Evolutionary conservation across 1,140 invertebrate species (phyloP).

Genomic region (Nebria ingens): DNA sequence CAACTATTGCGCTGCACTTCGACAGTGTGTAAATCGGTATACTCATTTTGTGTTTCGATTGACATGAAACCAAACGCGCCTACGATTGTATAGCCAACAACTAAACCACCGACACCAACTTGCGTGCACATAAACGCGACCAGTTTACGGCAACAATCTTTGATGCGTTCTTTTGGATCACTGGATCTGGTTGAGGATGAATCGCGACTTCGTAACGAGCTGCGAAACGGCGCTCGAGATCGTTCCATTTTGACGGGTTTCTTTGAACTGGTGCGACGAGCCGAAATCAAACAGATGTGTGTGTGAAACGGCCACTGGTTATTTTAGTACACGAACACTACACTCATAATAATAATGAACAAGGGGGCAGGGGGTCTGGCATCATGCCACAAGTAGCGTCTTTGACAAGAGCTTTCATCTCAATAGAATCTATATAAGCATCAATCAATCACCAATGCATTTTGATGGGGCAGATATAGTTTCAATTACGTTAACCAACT

Average conservation of each 20-base stretch:
- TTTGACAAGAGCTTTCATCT: constrained; percentile 3
- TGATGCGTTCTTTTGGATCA: constrained; percentile 59
- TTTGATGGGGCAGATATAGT: background rate
- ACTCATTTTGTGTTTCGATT: constrained; percentile 66
- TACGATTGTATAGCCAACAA: constrained; percentile 89
- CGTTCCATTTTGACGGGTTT: background rate
- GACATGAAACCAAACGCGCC: constrained; percentile 86
- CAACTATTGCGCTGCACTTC: constrained; percentile 40
- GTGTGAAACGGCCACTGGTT: background rate
- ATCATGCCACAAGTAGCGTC: background rate
- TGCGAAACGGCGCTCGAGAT: constrained; percentile 19
- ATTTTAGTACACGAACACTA: background rate
- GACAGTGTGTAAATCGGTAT: constrained; percentile 38
- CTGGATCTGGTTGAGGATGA: constrained; percentile 53
- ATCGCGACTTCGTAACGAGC: constrained; percentile 51
- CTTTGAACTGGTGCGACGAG: background rate
- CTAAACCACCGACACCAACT: constrained; percentile 88
- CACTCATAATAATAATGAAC: no score
- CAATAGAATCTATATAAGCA: no score
- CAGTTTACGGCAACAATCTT: constrained; percentile 73
- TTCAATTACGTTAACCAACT: no score
- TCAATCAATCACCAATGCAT: background rate
- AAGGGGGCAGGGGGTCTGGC: background rate
- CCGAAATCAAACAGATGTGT: background rate
- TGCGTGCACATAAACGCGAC: constrained; percentile 87